Base-by-base conservation (phyloP, 2,888 invertebrate genomes). In the Pyrochroa serraticornis region DNA sequence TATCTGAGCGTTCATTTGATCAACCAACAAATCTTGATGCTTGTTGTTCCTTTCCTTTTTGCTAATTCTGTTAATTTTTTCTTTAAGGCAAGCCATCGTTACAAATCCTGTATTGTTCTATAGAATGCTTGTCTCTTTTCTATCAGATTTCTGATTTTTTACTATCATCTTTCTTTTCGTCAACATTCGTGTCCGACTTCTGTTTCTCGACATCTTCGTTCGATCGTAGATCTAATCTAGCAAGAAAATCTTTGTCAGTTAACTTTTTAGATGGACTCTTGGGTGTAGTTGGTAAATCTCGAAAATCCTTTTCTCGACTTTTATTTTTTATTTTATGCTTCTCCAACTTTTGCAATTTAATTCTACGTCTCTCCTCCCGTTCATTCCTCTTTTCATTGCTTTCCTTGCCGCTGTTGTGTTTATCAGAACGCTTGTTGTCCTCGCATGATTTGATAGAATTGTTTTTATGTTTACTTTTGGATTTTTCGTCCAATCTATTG, bases 391-490 rank as follows among this genome's bases (percentile, higher is more conserved):
- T 68, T 42, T 71, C 71, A 5, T 71, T 70, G 30, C 56, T 47
- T 6, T 67, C 67, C 59, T 66, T 70, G 9, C 56, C 57, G 57
- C 65, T 71, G 71, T 81, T 83, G 70, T 84, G 83, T 75, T 84
- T 85, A 51, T 85, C 85, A 2, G 22, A 22, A 22, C 22, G 22
- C 53, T 83, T 82, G 79, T 85, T 85, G 64, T 84, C 84, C 74
- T 86, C 86, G 61, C 84, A 79, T 46, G 83, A 77, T 75, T 84
- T 84, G 8, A 83, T 81, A 68, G 82, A 82, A 42, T 84, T 84
- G 71, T 85, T 85, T 73, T 82, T 84, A 64, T 85, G 84, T 77
- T 85, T 86, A 3, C 81, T 78, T 76, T 84, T 82, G 0, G 80
- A 77, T 63, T 70, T 75, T 6, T 76, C 74, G 8, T 75, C 73